Base-by-base conservation (phyloP, 2,113 vertebrate genomes). In the Cinclus mexicanus region DNA sequence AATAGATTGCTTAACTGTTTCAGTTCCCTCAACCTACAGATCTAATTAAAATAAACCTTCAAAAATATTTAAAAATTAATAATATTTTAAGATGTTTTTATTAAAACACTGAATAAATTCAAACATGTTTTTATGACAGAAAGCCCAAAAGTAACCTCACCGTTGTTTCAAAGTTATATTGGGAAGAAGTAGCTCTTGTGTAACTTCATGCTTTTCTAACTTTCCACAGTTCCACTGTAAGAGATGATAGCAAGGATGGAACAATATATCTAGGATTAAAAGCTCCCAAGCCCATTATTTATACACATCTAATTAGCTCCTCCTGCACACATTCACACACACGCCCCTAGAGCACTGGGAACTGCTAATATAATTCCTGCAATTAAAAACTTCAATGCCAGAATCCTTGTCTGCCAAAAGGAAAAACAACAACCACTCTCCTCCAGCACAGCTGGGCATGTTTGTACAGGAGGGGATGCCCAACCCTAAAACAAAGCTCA, bases 321-420 rank as follows among this genome's bases (percentile, higher is more conserved):
- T 83, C 68, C 65, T 55, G 65, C 31, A 70, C 69, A 26, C 14
- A 60, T 13, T 6, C 42, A 15, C 41, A 17, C 50, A 61, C 35
- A 7, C 3, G 12, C 31, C 31, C 46, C 59, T 33, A 87, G 56
- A 89, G 74, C 65, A 89, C 84, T 82, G 81, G 69, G 84, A 94
- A 93, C 77, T 87, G 65, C 35, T 52, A 55, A 50, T n/a, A 11
- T 47, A 93, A 89, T 82, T 89, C 70, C 61, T 82, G 69, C 81
- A 93, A 91, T 78, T 87, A 89, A 63, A 90, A 78, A 31, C 33
- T 11, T 71, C 1, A 3, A 23, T 64, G 61, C 70, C 65, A 87
- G 82, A 95, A 85, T 52, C 44, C 35, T 74, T 33, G 31, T 41
- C 76, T 87, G 90, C 74, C 90, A 85, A 91, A 93, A 75, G 77